Evolutionary conservation across 2,797 vertebrate genomes (phyloP).

Genomic region (Gymnothorax javanicus): DNA sequence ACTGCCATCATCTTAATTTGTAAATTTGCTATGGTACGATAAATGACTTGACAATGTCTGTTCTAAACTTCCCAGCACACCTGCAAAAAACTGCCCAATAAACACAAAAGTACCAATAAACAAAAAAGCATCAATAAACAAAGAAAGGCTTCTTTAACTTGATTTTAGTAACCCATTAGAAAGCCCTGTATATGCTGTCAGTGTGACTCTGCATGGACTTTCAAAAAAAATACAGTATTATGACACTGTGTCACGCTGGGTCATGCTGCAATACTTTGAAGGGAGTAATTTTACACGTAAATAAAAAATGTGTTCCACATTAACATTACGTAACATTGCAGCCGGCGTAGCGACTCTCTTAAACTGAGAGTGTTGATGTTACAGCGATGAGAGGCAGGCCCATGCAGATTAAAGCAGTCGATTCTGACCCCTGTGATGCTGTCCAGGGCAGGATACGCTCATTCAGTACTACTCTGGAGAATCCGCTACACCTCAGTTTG

Average conservation of each 20-base stretch:
- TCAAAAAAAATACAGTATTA: background rate
- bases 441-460: background rate
- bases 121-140: background rate
- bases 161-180: background rate
- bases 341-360: background rate
- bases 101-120: too few relatives aligned
- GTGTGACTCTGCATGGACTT: background rate
- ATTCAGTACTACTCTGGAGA: background rate
- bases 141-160: background rate
- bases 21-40: too few relatives aligned
- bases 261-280: background rate
- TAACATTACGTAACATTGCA: constrained; percentile 1
- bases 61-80: too few relatives aligned
- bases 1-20: too few relatives aligned
- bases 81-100: too few relatives aligned
- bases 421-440: background rate
- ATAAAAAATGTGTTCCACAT: background rate
- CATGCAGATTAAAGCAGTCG: background rate
- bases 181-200: background rate
- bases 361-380: background rate
- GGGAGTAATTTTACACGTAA: background rate
- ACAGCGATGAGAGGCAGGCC: background rate
- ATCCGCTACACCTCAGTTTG: background rate
- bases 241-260: background rate
- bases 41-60: too few relatives aligned